Evolutionary conservation across 2,113 vertebrate genomes (phyloP), one percentile per base, ranked within the genome.

Genomic region (Gymnocephalus cernua): DNA sequence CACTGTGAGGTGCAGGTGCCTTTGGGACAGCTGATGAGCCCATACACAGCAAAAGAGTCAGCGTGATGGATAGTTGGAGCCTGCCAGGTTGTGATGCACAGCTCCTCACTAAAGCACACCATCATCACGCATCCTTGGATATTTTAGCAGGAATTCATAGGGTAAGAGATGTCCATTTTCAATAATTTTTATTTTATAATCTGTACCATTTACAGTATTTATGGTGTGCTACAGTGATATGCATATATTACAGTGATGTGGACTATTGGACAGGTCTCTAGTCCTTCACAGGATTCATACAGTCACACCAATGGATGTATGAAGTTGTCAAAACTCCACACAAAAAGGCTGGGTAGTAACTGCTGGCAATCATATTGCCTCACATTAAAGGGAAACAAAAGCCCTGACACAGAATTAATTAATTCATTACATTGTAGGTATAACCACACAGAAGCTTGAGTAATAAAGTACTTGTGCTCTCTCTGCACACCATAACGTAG

Each of bases 1-100:
- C 64, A 8, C 21, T 45, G 64, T 56, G 58, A 50, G 51, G 25
- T 72, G 51, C 4, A 53, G 41, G 58, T n/a, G 47, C 35, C 19
- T 53, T 65, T 50, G 54, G 71, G 54, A 58, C 21, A 56, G 18
- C 73, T 38, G 10, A 56, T 8, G 54, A 74, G 29, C 27, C 29
- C 18, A 32, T 21, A 13, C 1, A n/a, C n/a, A n/a, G n/a, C n/a
- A n/a, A n/a, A n/a, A n/a, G n/a, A n/a, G n/a, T n/a, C n/a, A n/a
- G 8, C 35, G 4, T 47, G 65, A 32, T 59, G 59, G 53, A 76
- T n/a, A 45, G 35, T 13, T 64, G 5, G 29, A 64, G 29, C 8
- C 47, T 72, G 21, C 6, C 61, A 74, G 23, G 44, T 9, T 29
- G 41, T 25, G 27, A n/a, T 47, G 23, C 35, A 67, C 45, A 2